Base-by-base conservation (phyloP, 2,888 invertebrate genomes). In the Deilephila porcellus region DNA sequence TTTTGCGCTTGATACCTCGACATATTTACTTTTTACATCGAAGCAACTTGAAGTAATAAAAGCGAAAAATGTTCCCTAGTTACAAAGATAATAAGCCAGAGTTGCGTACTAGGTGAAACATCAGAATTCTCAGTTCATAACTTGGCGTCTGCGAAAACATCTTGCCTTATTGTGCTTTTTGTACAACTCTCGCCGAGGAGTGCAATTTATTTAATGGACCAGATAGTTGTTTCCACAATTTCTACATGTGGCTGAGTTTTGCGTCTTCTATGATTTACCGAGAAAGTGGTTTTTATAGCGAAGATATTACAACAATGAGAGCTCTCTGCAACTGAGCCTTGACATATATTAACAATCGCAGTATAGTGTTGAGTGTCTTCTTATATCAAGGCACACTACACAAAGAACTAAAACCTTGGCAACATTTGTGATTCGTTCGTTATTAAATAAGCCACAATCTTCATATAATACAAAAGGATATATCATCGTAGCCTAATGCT, bases 141-240 rank as follows among this genome's bases (percentile, higher is more conserved):
- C 81, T 84, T 82, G 79, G 81, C 81, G 82, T 84, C 81, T 80
- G 77, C 74, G 79, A 82, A 81, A 85, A 87, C 85, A 85, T 84
- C 83, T 85, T 83, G 80, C 79, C 81, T 81, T 83, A 85, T 84
- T 82, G 83, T 81, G 81, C 83, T 86, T 85, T 85, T 84, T 85
- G 84, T 83, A 79, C 78, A 81, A 81, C 82, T 82, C 83, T 84
- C 83, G 83, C 83, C 78, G 86, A 88, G 85, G 85, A 82, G 84
- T 84, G 90, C 89, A 91, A 91, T 92, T 90, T 91, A 88, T 91
- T 87, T 91, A 91, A 91, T 91, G 90, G 90, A 85, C 84, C 82
- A 83, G 85, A 62, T 62, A 45, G 71, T 67, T 67, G 67, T 67
- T 67, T 25, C 79, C 73, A 74, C 83, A 80, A 83, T 86, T 83